Evolutionary conservation across 2,888 invertebrate species (phyloP).

Genomic region (Acleris literana): DNA sequence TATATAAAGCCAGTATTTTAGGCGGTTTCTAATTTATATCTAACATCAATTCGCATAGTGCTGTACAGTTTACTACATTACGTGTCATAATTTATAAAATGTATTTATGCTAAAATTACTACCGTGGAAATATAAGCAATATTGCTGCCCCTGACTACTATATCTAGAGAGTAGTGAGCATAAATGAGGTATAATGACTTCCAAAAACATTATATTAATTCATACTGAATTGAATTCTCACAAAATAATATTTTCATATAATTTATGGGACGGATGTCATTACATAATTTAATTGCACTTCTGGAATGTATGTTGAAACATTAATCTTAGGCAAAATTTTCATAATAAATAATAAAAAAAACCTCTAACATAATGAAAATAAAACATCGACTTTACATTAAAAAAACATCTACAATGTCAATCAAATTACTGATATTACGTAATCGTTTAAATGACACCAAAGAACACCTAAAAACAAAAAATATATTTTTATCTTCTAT

Average conservation of each 20-base stretch:
- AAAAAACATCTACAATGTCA: not conserved
- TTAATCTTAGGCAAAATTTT: slow-evolving; percentile 13
- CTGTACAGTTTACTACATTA: slow-evolving; percentile 23
- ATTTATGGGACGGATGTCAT: slow-evolving; percentile 43
- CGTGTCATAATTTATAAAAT: slow-evolving; percentile 16
- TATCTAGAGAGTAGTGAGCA: not conserved
- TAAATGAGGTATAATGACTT: not conserved
- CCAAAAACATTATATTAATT: not conserved
- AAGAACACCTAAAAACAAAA: no score
- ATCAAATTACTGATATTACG: not conserved
- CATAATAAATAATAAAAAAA: not conserved
- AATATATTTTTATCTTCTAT: no score
- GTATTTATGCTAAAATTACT: slow-evolving; percentile 1
- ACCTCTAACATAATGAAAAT: not conserved
- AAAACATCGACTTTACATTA: not conserved
- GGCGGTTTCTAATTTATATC: slow-evolving; percentile 9
- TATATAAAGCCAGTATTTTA: slow-evolving; percentile 3
- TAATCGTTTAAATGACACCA: no score
- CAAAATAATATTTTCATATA: not conserved
- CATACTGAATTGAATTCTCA: not conserved
- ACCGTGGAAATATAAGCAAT: not conserved
- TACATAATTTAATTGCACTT: slow-evolving; percentile 49
- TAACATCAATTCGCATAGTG: slow-evolving; percentile 24
- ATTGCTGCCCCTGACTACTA: no score
- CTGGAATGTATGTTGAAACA: slow-evolving; percentile 42